A percentile compares a stretch with the other conserved stretches of the same genome.
These are phyloP conservation scores for Trichacis sp. DNA, from an alignment of 2,888 invertebrate species.

Conservation along the genomic window DNA sequence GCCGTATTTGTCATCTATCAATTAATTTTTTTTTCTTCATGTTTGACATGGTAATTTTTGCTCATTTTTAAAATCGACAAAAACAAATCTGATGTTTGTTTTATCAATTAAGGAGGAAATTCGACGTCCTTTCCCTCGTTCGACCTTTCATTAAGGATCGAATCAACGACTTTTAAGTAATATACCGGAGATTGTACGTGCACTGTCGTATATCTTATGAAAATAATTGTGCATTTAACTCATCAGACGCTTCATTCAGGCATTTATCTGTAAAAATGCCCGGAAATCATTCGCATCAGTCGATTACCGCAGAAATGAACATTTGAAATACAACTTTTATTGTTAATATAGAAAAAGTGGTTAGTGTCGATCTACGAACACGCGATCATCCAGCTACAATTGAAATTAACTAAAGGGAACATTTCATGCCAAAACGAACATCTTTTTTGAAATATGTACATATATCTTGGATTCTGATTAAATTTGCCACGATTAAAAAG, in stretches of 20 bases:
- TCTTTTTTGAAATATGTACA: too few species aligned
- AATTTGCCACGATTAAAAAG: too few species aligned
- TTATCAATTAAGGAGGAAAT: constrained; percentile 60
- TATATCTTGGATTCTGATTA: too few species aligned
- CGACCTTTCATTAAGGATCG: constrained; percentile 64
- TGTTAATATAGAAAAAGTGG: too few species aligned
- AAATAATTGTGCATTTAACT: constrained; percentile 3
- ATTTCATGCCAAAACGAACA: too few species aligned
- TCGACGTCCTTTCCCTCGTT: constrained; percentile 62
- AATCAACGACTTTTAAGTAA: constrained; percentile 62
- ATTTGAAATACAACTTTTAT: too few species aligned
- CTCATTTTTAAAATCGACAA: not conserved
- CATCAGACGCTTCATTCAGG: constrained; percentile 5
- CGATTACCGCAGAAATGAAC: not conserved
- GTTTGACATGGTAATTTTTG: too few species aligned
- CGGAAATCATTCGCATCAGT: not conserved
- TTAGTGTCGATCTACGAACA: too few species aligned
- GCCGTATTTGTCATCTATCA: too few species aligned
- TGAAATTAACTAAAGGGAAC: too few species aligned
- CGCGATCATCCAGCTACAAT: too few species aligned
- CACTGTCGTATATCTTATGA: constrained; percentile 18
- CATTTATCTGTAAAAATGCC: not conserved
- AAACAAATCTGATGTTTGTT: constrained; percentile 33
- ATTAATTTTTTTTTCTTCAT: too few species aligned
- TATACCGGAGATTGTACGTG: constrained; percentile 55